Evolutionary conservation across 53 echinoderm and acorn worm genomes (phyloP).

Genomic region (Holothuria scabra): DNA sequence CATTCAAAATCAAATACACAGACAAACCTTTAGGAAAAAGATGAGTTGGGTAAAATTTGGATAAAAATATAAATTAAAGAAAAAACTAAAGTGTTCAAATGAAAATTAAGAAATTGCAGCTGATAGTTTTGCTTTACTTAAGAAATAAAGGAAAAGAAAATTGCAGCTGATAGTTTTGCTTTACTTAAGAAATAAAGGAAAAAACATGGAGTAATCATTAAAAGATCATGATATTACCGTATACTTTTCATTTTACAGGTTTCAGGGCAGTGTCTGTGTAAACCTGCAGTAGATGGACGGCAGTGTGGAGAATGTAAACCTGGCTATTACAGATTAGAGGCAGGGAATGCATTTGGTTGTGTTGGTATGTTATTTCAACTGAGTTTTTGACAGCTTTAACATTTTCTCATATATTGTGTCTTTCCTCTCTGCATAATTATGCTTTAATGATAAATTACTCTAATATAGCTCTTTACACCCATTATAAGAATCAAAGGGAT

Average conservation of each 20-base stretch:
- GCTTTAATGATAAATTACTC: too few relatives aligned
- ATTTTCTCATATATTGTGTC: too few relatives aligned
- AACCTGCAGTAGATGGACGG: slow-evolving; percentile 74
- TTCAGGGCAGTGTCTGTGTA: slow-evolving; percentile 89
- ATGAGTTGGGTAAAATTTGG: too few relatives aligned
- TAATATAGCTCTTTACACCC: too few relatives aligned
- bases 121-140: too few relatives aligned
- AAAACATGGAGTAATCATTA: background rate
- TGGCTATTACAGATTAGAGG: slow-evolving; percentile 72
- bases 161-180: too few relatives aligned
- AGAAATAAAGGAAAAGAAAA: background rate
- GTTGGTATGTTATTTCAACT: slow-evolving; percentile 58
- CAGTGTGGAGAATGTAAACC: slow-evolving; percentile 77
- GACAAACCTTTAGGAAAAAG: too few relatives aligned
- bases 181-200: background rate
- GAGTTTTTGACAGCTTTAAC: background rate
- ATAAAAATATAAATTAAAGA: too few relatives aligned
- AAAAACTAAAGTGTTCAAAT: too few relatives aligned
- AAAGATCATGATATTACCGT: background rate
- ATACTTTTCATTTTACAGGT: slow-evolving; percentile 34
- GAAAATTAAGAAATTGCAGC: too few relatives aligned
- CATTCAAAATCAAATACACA: too few relatives aligned
- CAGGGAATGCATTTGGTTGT: slow-evolving; percentile 79
- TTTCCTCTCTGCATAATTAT: background rate
- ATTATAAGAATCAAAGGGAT: too few relatives aligned